Base-by-base conservation (phyloP, 2,113 vertebrate species). In the Nothobranchius kuhntae region DNA sequence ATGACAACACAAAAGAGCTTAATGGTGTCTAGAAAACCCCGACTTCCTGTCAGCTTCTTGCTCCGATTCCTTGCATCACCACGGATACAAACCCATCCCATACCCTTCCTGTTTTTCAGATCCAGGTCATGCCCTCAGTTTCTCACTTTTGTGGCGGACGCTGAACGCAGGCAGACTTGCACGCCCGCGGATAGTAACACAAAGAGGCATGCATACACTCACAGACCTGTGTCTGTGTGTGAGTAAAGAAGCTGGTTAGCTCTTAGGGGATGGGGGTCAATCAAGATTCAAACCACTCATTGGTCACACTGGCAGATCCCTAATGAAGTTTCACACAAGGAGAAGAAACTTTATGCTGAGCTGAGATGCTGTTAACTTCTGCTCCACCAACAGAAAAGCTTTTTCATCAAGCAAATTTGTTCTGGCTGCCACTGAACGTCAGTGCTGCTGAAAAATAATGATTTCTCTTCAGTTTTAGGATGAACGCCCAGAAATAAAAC, bases 21-120 rank as follows among this genome's bases (percentile, higher is more conserved):
- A 1, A 82, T 74, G 83, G 86, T 67, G 65, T 26, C 79, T 65
- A 68, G 86, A 83, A 83, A 85, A 87, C 80, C 74, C 79, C 60
- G 81, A 90, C 86, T 90, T 89, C 86, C 86, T 83, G 78, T 84
- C 12, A 68, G 87, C 90, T 91, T 91, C 85, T 87, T 86, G 64
- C 80, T 82, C 75, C 9, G 46, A 73, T 59, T 80, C 78, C 78
- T 57, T 71, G 63, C 52, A 71, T 89, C 53, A 9, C 87, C 80
- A 78, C 89, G 86, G 91, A 82, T 79, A 91, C 83, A 47, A 61
- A 74, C 69, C 38, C 76, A 69, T 79, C 61, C 71, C 68, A 50
- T 65, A 65, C 66, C 57, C 61, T 62, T 71, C 68, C 56, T 68
- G 53, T 83, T 77, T 68, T 80, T 75, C 68, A 73, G 30, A 14